Evolutionary conservation across 2,113 vertebrate species (phyloP).

Genomic region (Origma solitaria): DNA sequence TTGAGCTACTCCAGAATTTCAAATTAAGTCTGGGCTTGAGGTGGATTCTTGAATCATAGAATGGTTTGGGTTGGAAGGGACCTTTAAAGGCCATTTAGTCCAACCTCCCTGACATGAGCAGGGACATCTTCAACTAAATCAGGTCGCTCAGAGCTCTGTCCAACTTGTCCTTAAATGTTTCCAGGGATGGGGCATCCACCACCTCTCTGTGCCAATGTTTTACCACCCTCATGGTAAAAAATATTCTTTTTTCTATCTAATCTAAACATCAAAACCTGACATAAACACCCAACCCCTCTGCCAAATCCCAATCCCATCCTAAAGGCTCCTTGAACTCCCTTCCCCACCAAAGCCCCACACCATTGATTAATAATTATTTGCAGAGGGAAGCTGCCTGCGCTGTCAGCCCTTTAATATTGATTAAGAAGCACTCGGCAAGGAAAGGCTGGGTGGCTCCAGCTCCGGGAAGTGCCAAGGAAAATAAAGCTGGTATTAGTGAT

Average conservation of each 20-base stretch:
- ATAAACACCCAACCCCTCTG: neutral
- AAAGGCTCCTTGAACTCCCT: neutral
- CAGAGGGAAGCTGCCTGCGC: neutral
- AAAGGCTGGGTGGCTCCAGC: conserved; percentile 4
- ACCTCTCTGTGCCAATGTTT: neutral
- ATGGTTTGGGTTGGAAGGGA: neutral
- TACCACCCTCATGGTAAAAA: neutral
- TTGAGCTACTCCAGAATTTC: neutral
- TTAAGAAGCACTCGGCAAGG: neutral
- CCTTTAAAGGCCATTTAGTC: neutral
- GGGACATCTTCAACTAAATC: neutral
- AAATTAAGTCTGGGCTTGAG: neutral
- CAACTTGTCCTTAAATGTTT: neutral
- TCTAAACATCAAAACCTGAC: neutral
- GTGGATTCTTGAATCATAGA: neutral
- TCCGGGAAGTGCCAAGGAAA: conserved; percentile 39
- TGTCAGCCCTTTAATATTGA: conserved; percentile 16
- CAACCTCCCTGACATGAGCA: neutral
- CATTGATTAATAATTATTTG: neutral
- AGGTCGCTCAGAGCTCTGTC: neutral
- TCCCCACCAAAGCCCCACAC: neutral
- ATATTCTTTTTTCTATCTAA: neutral
- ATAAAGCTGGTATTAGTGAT: conserved; percentile 26
- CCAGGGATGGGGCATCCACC: neutral
- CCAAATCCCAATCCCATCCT: neutral